phyloP scores from a whole-genome alignment of 2,888 invertebrate genomes.

The Scaeva pyrastri region DNA sequence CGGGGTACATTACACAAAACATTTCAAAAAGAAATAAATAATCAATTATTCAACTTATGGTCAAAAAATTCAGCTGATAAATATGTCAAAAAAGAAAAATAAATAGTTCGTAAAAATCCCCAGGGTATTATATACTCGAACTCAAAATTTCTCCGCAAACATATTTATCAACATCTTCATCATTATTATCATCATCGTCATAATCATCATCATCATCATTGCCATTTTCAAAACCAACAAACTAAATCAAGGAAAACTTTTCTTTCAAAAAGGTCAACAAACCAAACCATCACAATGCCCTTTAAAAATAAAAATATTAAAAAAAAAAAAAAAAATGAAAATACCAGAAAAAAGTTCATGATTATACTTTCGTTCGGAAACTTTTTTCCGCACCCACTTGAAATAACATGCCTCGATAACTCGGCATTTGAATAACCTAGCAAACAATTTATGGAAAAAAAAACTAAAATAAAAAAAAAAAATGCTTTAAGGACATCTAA shows the following conservation, averaged over 20 bases:
- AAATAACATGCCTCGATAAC: constrained; percentile 67
- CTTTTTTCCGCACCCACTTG: constrained; percentile 44
- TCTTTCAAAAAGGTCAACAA: constrained; percentile 39
- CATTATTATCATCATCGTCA: constrained; percentile 3
- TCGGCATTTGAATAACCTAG: constrained; percentile 60
- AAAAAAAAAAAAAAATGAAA: constrained; percentile 21
- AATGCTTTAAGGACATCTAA: constrained; percentile 61
- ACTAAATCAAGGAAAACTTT: constrained; percentile 33
- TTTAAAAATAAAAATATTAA: constrained; percentile 57
- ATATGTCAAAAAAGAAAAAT: constrained; percentile 16
- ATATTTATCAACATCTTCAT: constrained; percentile 21
- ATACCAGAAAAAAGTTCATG: constrained; percentile 28
- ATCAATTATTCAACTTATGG: neutral
- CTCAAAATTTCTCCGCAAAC: constrained; percentile 3
- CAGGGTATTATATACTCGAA: constrained; percentile 1
- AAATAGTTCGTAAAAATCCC: constrained; percentile 4
- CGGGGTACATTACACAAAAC: no score
- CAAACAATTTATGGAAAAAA: constrained; percentile 52
- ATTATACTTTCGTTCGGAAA: neutral
- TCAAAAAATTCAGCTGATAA: neutral
- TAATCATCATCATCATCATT: constrained; percentile 9
- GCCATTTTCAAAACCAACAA: constrained; percentile 23
- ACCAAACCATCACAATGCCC: constrained; percentile 59
- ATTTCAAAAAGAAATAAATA: constrained; percentile 7
- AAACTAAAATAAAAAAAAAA: constrained; percentile 35